Evolutionary conservation across 2,113 vertebrate species (phyloP).

Genomic region (Girardinichthys multiradiatus): DNA sequence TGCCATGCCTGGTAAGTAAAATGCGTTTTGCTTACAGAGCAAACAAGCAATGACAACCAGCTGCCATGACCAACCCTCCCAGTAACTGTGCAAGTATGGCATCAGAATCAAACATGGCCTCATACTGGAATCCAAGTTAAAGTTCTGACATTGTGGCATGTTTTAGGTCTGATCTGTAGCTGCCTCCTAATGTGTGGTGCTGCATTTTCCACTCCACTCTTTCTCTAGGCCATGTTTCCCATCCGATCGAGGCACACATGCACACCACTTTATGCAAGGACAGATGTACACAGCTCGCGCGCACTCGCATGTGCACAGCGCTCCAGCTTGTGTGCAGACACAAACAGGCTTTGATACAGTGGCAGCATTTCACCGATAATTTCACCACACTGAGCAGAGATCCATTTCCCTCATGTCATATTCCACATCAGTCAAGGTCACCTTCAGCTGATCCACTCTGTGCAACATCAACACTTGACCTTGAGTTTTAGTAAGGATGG

Average conservation of each 20-base stretch:
- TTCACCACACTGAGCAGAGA: conserved; percentile 68
- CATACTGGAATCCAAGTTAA: background rate
- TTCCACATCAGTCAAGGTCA: conserved; percentile 79
- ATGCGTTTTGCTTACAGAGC: conserved; percentile 44
- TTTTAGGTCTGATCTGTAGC: conserved; percentile 27
- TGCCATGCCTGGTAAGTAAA: conserved; percentile 39
- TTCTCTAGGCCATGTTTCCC: conserved; percentile 50
- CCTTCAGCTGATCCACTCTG: conserved; percentile 68
- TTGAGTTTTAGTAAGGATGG: conserved; percentile 73
- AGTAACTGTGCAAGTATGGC: background rate
- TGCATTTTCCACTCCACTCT: conserved; percentile 49
- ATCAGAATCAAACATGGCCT: conserved; percentile 12
- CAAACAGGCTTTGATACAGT: conserved; percentile 71
- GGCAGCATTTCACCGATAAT: conserved; percentile 78
- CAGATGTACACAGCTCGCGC: conserved; percentile 25
- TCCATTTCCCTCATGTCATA: conserved; percentile 77
- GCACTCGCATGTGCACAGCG: conserved; percentile 14
- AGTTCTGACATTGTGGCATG: conserved; percentile 13
- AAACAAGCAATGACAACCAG: conserved; percentile 52
- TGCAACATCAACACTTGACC: conserved; percentile 73
- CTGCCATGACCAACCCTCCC: conserved; percentile 27
- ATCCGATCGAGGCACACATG: conserved; percentile 58
- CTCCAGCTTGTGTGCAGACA: conserved; percentile 13
- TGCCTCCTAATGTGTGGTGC: conserved; percentile 41
- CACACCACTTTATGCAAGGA: conserved; percentile 49